These are phyloP conservation scores for Pollenia amentaria DNA, from an alignment of 2,888 invertebrate species.

Conservation along the genomic window DNA sequence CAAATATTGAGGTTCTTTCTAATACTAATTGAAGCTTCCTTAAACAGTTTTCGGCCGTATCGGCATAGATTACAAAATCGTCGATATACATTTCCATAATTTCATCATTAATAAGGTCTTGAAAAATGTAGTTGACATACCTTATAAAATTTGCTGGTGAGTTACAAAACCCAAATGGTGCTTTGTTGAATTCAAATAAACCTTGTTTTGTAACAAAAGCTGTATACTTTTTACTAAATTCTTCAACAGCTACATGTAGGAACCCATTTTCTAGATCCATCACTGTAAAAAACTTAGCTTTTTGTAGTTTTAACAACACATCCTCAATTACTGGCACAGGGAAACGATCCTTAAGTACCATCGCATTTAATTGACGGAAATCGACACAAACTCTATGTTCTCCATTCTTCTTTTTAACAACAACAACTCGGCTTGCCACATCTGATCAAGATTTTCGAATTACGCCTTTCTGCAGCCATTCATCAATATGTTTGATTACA, in stretches of 20 bases:
- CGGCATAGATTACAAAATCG: constrained; percentile 67
- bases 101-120: constrained; percentile 52
- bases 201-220: constrained; percentile 60
- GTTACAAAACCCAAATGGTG: constrained; percentile 61
- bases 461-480: constrained; percentile 65
- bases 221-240: constrained; percentile 46
- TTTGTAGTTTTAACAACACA: constrained; percentile 49
- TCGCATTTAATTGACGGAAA: constrained; percentile 70
- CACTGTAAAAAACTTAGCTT: constrained; percentile 46
- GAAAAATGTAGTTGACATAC: constrained; percentile 64
- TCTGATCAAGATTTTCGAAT: constrained; percentile 70
- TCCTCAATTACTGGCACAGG: constrained; percentile 70
- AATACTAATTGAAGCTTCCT: constrained; percentile 54
- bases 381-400: constrained; percentile 76
- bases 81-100: constrained; percentile 15
- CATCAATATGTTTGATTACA: constrained; percentile 49
- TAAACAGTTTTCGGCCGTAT: constrained; percentile 62
- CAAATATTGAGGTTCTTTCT: constrained; percentile 39
- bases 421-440: constrained; percentile 75
- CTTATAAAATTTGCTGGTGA: constrained; percentile 64
- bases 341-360: constrained; percentile 63
- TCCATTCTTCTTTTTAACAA: constrained; percentile 76
- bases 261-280: constrained; percentile 65
- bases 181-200: constrained; percentile 51
- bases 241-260: constrained; percentile 62